Evolutionary conservation across 2,888 invertebrate genomes (phyloP), one percentile per base, ranked within the genome.

Genomic region (Anagyrus pseudococci): DNA sequence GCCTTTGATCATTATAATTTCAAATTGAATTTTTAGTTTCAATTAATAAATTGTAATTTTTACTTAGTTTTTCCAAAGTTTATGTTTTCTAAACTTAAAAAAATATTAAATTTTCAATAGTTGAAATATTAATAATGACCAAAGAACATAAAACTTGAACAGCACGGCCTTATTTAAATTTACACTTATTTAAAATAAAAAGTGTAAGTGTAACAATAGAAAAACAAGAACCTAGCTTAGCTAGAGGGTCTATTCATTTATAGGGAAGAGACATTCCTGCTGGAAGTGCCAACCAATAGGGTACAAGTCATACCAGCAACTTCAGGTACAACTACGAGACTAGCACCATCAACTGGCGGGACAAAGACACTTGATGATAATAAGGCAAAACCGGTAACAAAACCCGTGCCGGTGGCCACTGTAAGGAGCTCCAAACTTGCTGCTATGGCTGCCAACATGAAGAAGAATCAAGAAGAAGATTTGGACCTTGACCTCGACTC

Each of bases 371-470:
- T n/a, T n/a, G n/a, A n/a, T n/a, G n/a, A n/a, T n/a, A 8, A 15
- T 8, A 43, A 26, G 43, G 13, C 62, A 59, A 8, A 8, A 44
- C 2, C 22, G 17, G 23, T 49, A 4, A 44, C 68, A 3, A 80
- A 77, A 33, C 71, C 77, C 0, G 64, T 80, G 13, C 79, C 80
- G 1, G 4, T 73, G 1, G 75, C 76, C 3, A 74, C 76, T n/a
- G 64, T 77, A 29, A 73, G 78, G 48, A 80, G 80, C 56, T 77
- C 80, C 0, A 80, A 80, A 29, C 72, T 80, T 0, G 74, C 75
- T 2, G 80, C 80, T 0, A 80, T 80, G 80, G 80, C 75, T 10
- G 79, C 79, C 3, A 80, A 77, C 47, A 75, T 80, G 67, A 77
- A 74, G n/a, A 73, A 71, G 55, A 58, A 44, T 17, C 57, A 60